Evolutionary conservation across 1,140 invertebrate species (phyloP), one percentile per base, ranked within the genome.

Genomic region (Drosophila sp.): DNA sequence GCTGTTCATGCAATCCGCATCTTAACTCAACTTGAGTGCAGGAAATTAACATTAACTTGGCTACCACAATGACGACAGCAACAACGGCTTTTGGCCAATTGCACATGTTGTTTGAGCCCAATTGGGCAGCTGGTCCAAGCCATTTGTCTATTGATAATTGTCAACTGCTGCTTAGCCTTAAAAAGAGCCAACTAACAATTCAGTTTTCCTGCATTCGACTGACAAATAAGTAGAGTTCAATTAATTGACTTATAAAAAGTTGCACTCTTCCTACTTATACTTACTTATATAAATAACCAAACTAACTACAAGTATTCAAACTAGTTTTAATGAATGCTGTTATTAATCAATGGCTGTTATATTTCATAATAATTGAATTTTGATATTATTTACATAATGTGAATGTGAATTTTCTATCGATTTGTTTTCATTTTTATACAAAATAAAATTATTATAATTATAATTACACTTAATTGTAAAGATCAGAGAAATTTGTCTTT

Each of bases 41-140:
- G 75, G 65, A 78, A 78, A 74, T 43, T 40, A 45, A 54, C 41
- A 69, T 69, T 74, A 67, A 57, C 38, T 65, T 40, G 43, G 8
- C 34, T 57, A 50, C 61, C n/a, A 45, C 34, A 46, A 14, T n/a
- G 14, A 38, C 48, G 54, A 48, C 48, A 6, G 43, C 50, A n/a
- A 38, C 48, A 63, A 48, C 48, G 13, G 53, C 50, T 64, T 70
- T 66, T 66, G 63, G 63, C 48, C 53, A 76, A 66, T 72, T 72
- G 73, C 70, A 72, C 27, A 41, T 57, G 34, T 66, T 25, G 66
- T 32, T 64, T 78, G 7, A 50, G 46, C 46, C 46, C 46, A 50
- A 50, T 69, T 62, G 18, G 61, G 29, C 46, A 65, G 69, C 69
- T 50, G n/a, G 18, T 43, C 25, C n/a, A 8, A 8, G 43, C 51